phyloP scores from a whole-genome alignment of 2,888 invertebrate genomes.

The Aleiodes alternator region DNA sequence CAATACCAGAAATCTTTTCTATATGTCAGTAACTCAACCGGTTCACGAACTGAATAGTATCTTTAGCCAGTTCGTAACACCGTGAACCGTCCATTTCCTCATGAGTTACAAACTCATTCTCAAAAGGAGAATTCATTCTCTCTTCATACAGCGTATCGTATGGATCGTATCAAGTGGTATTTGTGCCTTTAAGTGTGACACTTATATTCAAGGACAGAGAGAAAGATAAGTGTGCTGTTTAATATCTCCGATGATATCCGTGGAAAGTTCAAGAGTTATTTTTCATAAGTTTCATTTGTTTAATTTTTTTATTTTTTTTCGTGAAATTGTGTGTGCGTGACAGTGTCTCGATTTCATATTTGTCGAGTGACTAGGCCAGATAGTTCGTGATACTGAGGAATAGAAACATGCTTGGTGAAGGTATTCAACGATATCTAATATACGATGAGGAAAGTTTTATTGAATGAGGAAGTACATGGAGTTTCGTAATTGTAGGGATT shows the following conservation, averaged over 20 bases:
- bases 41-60: too few relatives aligned
- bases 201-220: slow-evolving; percentile 3
- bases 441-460: too few relatives aligned
- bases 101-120: too few relatives aligned
- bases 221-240: background rate
- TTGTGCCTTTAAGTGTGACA: background rate
- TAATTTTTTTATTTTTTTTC: background rate
- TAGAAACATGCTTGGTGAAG: too few relatives aligned
- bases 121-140: too few relatives aligned
- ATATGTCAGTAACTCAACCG: too few relatives aligned
- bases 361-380: background rate
- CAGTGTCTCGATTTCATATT: background rate
- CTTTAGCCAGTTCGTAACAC: too few relatives aligned
- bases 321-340: slow-evolving; percentile 9
- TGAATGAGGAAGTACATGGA: too few relatives aligned
- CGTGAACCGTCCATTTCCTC: too few relatives aligned
- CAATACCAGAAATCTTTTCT: too few relatives aligned
- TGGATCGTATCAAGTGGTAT: background rate
- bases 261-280: slow-evolving; percentile 11
- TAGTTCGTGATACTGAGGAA: background rate
- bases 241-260: background rate
- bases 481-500: too few relatives aligned
- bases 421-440: too few relatives aligned
- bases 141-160: background rate
- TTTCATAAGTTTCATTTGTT: background rate